Conservation (phyloP, 2,113 vertebrate species). For the Miniopterus natalensis region DNA sequence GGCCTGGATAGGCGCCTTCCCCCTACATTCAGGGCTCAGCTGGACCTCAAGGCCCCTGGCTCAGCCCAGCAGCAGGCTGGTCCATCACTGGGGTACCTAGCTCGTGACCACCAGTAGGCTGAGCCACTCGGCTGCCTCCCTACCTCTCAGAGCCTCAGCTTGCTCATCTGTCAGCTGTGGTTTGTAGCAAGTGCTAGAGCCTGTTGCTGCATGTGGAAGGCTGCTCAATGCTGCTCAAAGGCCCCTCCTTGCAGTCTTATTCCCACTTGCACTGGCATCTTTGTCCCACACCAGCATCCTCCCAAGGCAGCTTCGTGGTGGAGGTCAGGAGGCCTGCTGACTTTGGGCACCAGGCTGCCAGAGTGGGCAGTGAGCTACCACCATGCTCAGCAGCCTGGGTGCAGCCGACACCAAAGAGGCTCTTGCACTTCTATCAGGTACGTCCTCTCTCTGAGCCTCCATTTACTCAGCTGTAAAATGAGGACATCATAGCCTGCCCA, state of each 20-base stretch:
- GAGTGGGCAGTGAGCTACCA: no score
- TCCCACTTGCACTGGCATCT: background rate
- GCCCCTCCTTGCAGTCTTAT: background rate
- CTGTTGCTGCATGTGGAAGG: background rate
- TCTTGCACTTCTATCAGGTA: background rate
- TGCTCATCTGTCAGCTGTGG: background rate
- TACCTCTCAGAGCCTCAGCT: background rate
- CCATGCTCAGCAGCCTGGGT: background rate
- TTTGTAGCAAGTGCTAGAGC: background rate
- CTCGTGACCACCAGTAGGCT: background rate
- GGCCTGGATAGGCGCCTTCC: background rate
- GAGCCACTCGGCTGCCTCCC: background rate
- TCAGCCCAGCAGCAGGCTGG: background rate
- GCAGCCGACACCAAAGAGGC: rapidly evolving
- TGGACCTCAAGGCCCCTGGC: background rate
- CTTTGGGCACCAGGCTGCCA: background rate
- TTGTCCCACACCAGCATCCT: background rate
- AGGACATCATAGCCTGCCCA: no score
- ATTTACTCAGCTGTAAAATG: background rate
- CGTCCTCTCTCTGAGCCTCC: background rate
- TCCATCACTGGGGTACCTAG: background rate
- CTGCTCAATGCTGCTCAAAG: background rate
- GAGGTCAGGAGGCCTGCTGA: background rate
- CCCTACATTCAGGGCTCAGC: background rate
- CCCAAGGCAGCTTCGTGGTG: background rate